Evolutionary conservation across 2,888 invertebrate species (phyloP), one percentile per base, ranked within the genome.

Genomic region (Cosmopolites sordidus): DNA sequence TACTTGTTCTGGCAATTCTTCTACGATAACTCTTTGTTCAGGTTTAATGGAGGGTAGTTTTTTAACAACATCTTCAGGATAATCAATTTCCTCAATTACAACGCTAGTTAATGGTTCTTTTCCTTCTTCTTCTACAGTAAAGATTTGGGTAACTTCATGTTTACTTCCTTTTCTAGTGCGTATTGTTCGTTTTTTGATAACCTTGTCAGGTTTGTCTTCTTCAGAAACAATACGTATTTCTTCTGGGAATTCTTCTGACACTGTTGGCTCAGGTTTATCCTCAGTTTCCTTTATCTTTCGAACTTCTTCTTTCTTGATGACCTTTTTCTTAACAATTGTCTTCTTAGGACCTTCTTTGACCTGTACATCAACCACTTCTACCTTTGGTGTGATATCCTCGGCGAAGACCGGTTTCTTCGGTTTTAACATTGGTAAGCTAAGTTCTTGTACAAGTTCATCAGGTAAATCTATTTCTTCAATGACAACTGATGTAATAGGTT

Each of bases 201-300:
- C 67, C 37, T 70, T 69, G 39, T 61, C 64, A 49, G 61, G 63
- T 46, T 58, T 62, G 14, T 58, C 58, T 16, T 60, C 61, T 9
- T 62, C 58, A 75, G 76, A 64, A 18, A 63, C 61, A 6, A 69
- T 53, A 17, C 61, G 73, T 1, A 66, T 67, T 67, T 74, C 73
- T 4, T 75, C 73, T 57, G 68, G 65, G 17, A 73, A 66, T 64
- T 73, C 74, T 69, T 75, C 75, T 66, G 58, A 53, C 12, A 50
- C 39, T 15, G 51, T 27, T 30, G 57, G 48, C 0, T 48, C 17
- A 16, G 12, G 14, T 27, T 40, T 42, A 65, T 58, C 61, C 15
- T 64, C 30, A 52, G 62, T 50, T 48, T 61, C 60, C 46, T 68
- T 0, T 2, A n/a, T n/a, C 3, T 51, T 37, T 6, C 6, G 12